These are phyloP conservation scores for Rhinolophus sinicus DNA, from an alignment of 2,113 vertebrate species.

Conservation along the genomic window DNA sequence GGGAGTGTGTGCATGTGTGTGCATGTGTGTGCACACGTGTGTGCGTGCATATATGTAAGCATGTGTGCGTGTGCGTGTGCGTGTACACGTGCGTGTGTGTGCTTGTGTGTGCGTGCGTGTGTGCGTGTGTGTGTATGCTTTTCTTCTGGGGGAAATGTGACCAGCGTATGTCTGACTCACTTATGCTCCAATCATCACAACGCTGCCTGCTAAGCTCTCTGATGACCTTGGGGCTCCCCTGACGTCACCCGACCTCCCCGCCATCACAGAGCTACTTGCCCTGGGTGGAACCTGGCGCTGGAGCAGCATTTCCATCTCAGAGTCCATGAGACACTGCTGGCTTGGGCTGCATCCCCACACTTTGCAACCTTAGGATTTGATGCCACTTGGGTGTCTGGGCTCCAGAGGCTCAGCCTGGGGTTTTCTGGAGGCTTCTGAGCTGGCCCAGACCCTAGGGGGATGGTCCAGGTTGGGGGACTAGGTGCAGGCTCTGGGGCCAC, in stretches of 20 bases:
- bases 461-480: background rate
- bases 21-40: too few relatives aligned
- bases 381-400: background rate
- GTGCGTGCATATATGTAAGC: background rate
- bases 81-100: too few relatives aligned
- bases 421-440: background rate
- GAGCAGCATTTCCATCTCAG: background rate
- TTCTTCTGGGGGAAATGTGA: background rate
- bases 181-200: background rate
- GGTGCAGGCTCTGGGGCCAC: background rate
- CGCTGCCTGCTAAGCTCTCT: rapidly evolving
- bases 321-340: background rate
- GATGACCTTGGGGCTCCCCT: background rate
- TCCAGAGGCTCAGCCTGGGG: background rate
- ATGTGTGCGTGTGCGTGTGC: too few relatives aligned
- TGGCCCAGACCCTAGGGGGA: too few relatives aligned
- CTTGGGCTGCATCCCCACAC: background rate
- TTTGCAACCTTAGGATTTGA: background rate
- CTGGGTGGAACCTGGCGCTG: background rate
- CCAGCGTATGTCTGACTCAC: background rate
- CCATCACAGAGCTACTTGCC: background rate
- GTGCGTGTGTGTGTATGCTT: background rate
- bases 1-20: too few relatives aligned
- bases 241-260: rapidly evolving
- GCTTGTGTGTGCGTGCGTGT: too few relatives aligned